Evolutionary conservation across 2,113 vertebrate genomes (phyloP).

Genomic region (Heterochromis multidens): DNA sequence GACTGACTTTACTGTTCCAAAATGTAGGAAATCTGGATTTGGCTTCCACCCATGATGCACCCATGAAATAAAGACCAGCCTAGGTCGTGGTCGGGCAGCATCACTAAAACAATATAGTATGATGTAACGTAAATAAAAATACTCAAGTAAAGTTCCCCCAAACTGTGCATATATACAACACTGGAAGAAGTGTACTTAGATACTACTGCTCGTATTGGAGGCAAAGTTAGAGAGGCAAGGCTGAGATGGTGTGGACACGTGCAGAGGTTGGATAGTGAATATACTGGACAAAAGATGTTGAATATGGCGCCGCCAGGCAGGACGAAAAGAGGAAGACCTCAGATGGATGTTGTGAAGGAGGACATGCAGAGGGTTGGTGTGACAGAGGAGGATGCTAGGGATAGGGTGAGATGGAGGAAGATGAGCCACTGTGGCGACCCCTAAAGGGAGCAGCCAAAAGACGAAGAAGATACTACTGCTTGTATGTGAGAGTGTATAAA

Average conservation of each 20-base stretch:
- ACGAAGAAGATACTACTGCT: neutral
- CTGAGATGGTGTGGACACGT: too few relatives aligned
- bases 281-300: too few relatives aligned
- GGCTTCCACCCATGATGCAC: too few relatives aligned
- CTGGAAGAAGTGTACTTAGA: neutral
- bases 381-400: neutral
- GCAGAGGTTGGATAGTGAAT: too few relatives aligned
- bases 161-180: neutral
- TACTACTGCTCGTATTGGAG: neutral
- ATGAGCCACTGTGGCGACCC: neutral
- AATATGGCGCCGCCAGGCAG: too few relatives aligned
- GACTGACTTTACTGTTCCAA: neutral
- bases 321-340: too few relatives aligned
- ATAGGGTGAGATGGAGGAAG: neutral
- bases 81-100: neutral
- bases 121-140: neutral
- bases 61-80: neutral
- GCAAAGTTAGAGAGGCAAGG: neutral
- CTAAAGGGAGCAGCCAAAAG: neutral
- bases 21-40: neutral
- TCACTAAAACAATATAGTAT: neutral
- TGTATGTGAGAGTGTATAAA: neutral
- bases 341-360: too few relatives aligned
- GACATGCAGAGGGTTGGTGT: neutral
- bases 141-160: neutral